Evolutionary conservation across 2,113 vertebrate species (phyloP).

Genomic region (Tiliqua scincoides): DNA sequence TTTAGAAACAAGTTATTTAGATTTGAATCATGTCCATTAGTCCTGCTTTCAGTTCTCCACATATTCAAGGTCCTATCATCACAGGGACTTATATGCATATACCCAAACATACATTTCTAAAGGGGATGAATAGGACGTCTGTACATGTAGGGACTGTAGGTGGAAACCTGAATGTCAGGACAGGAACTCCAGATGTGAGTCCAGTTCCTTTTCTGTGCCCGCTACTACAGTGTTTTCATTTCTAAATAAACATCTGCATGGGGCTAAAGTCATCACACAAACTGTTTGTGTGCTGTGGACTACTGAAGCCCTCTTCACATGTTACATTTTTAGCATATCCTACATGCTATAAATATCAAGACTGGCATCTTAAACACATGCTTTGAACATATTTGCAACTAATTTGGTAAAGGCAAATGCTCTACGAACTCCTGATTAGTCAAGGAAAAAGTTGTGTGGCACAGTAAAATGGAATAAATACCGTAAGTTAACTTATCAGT

Average conservation of each 20-base stretch:
- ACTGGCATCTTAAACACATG: neutral
- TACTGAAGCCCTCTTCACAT: neutral
- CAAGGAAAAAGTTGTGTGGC: neutral
- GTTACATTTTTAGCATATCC: neutral
- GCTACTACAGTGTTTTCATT: neutral
- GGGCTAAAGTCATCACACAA: no score
- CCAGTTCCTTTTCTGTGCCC: neutral
- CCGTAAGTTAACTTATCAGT: no score
- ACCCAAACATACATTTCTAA: neutral
- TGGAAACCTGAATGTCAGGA: neutral
- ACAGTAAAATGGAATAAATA: no score
- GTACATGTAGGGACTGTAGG: neutral
- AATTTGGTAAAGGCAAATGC: neutral
- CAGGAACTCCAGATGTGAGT: neutral
- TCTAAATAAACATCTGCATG: neutral
- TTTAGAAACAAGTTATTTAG: constrained; percentile 8
- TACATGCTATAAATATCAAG: neutral
- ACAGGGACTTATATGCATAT: neutral
- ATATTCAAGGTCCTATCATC: neutral
- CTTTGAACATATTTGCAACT: neutral
- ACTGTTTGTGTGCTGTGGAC: neutral
- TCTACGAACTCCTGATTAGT: no score
- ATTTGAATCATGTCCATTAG: no score
- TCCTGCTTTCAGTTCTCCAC: no score
- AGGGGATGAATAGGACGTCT: neutral